Evolutionary conservation across 2,797 vertebrate genomes (phyloP).

Genomic region (Myotis daubentonii): DNA sequence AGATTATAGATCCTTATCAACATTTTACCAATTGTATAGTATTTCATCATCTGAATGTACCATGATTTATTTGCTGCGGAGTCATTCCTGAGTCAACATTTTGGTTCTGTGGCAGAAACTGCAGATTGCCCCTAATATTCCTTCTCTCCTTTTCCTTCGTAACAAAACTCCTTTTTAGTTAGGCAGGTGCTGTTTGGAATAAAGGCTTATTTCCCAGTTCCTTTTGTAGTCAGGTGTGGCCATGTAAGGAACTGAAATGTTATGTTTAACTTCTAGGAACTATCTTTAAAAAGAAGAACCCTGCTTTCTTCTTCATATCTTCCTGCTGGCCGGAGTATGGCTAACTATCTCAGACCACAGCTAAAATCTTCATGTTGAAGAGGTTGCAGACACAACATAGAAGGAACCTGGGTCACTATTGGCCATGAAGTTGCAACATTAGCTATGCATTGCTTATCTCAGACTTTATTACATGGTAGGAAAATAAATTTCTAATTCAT

Average conservation of each 20-base stretch:
- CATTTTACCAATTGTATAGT: background rate
- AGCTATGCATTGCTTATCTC: background rate
- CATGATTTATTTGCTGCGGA: background rate
- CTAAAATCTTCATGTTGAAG: background rate
- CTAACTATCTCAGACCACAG: background rate
- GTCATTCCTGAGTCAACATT: background rate
- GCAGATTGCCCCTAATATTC: background rate
- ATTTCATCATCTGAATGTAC: background rate
- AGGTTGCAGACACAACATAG: background rate
- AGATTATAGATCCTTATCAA: background rate
- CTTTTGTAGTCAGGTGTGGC: background rate
- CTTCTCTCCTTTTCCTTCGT: background rate
- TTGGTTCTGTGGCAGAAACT: background rate
- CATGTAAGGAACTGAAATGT: background rate
- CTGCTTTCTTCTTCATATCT: background rate
- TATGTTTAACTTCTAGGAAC: background rate
- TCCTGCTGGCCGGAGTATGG: background rate
- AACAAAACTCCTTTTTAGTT: background rate
- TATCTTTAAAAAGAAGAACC: background rate
- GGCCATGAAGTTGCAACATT: background rate
- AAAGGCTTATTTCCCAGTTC: background rate
- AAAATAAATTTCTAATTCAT: background rate
- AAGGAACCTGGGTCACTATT: background rate
- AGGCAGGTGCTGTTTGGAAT: background rate
- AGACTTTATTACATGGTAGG: background rate